Base-by-base conservation (phyloP, 2,797 vertebrate species). In the Pipistrellus pipistrellus region DNA sequence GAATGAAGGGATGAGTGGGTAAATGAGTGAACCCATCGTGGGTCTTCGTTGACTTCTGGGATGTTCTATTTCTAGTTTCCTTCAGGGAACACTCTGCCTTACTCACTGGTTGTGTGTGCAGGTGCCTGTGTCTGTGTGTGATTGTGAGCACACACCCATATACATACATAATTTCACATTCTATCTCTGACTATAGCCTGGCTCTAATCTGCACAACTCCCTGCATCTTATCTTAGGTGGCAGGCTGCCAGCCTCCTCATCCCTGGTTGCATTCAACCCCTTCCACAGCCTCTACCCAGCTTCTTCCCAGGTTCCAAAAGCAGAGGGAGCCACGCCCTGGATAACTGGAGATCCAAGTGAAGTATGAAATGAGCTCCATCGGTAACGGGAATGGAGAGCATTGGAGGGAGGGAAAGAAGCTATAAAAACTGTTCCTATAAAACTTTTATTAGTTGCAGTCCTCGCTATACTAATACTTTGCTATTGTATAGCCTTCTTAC, bases 381-480 rank as follows among this genome's bases (percentile, higher is more conserved):
- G n/a, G 44, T 18, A 32, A 76, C 13, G 15, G 11, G 21, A 25
- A 75, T 35, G 3, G 3, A 59, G 46, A 83, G 25, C 59, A 55
- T 0, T 25, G 15, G 13, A 30, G 71, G 66, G 32, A 92, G 59
- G 20, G 11, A 72, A 53, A 91, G 46, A 69, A n/a, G 9, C 51
- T 69, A 51, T 64, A 75, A 93, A 72, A 91, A 53, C 7, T 20
- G 6, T 76, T 44, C 51, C 59, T n/a, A 32, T 48, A 55, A 86
- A 88, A 88, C 15, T 30, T 55, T 2, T 14, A 46, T 69, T 18
- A 30, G 13, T 68, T 32, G 57, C 14, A 14, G 32, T 8, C 21
- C 66, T 64, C 72, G 21, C 27, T 82, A 13, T 46, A 38, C 53
- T 80, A 75, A 64, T 44, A 53, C 7, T 88, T 85, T 75, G 35